phyloP scores from a whole-genome alignment of 1,140 invertebrate species.

The Cydia amplana region DNA sequence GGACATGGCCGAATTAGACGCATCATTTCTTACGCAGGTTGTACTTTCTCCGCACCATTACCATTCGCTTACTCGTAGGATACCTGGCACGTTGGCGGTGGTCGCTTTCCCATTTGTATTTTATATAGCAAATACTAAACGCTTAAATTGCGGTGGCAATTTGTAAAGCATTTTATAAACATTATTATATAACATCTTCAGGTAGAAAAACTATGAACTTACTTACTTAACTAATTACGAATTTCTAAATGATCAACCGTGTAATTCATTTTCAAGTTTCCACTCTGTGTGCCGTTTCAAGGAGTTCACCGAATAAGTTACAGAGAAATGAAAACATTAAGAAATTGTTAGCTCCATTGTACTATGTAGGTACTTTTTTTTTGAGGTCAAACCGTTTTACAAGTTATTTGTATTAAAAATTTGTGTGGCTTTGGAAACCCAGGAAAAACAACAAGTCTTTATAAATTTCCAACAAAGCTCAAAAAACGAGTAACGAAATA shows the following conservation, averaged over 20 bases:
- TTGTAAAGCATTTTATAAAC: no score
- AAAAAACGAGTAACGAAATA: neutral
- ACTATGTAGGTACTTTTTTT: neutral
- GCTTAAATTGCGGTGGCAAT: no score
- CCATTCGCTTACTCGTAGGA: conserved; percentile 15
- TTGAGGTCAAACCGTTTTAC: neutral
- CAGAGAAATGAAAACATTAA: neutral
- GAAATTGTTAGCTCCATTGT: neutral
- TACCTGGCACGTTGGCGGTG: neutral
- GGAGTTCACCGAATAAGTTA: neutral
- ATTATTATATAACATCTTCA: no score
- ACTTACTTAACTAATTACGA: neutral
- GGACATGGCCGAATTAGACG: conserved; percentile 39
- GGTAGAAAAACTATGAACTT: no score
- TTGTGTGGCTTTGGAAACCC: neutral
- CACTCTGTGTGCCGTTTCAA: neutral
- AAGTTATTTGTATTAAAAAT: neutral
- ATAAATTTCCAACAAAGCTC: neutral
- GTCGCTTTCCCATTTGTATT: neutral
- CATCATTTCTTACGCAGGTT: conserved; percentile 42
- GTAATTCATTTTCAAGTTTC: neutral
- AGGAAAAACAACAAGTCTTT: neutral
- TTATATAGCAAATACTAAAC: neutral
- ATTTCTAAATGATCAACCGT: neutral
- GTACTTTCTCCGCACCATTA: conserved; percentile 39